Evolutionary conservation across 2,797 vertebrate genomes (phyloP), one percentile per base, ranked within the genome.

Genomic region (Limosa lapponica): DNA sequence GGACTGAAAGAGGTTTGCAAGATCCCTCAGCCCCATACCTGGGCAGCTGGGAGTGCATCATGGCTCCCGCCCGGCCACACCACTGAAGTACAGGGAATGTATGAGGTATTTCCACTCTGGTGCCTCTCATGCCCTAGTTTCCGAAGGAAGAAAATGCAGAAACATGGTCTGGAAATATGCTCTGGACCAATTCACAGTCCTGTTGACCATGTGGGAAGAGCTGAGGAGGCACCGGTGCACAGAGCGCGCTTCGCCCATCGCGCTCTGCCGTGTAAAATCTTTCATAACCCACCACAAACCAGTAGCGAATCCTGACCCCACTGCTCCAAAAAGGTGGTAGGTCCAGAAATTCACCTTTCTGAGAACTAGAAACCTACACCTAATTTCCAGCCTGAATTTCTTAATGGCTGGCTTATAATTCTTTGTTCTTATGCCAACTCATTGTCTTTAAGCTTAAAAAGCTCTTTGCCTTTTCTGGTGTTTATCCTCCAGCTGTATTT

Each of bases 401-500:
- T 52, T 91, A 82, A 83, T 82, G 48, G 11, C 25, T 85, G 20
- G 18, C 30, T 93, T 73, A 52, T 67, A 43, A 10, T 13, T 52
- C 74, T 96, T 80, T 96, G 71, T 94, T 96, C 87, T 78, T 49
- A 34, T 11, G 89, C 90, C 84, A 93, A 46, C 41, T 93, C 41
- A 84, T 95, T 96, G 92, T 95, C 83, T 90, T 90, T 54, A 64
- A 87, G 25, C 44, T 94, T 87, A 64, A n/a, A 92, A 90, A 82
- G 9, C 11, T 58, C 28, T 70, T 94, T 92, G 32, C 32, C n/a
- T 80, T 96, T 90, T 66, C 83, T 94, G 44, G 51, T 94, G 71
- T 84, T 94, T 95, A 77, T 87, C 27, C 48, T 87, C 87, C 90
- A 95, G 93, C 95, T 96, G 96, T 96, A 96, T 96, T 96, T 96